Percentiles rank a stretch among this genome's conserved stretches.
Evolutionary conservation across 2,113 vertebrate genomes (phyloP).

Genomic region (Trematomus loennbergii): DNA sequence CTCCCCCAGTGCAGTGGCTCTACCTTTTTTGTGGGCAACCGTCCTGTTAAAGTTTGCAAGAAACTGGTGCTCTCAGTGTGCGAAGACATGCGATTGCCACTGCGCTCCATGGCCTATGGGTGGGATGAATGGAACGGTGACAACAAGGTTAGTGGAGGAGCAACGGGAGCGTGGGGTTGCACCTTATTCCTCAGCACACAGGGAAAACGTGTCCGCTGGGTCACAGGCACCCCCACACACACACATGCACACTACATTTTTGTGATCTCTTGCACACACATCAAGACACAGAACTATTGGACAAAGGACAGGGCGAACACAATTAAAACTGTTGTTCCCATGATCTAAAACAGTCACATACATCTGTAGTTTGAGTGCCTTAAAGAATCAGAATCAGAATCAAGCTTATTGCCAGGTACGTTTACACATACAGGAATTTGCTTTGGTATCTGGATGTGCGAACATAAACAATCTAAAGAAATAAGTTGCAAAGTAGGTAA

Average conservation of each 20-base stretch:
- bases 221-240: slow-evolving; percentile 24
- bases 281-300: slow-evolving; percentile 55
- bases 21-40: slow-evolving; percentile 99
- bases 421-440: too few species aligned
- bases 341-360: slow-evolving; percentile 41
- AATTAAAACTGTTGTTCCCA: slow-evolving; percentile 18
- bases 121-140: slow-evolving; percentile 98
- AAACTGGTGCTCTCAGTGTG: slow-evolving; percentile 99
- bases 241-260: slow-evolving; percentile 3
- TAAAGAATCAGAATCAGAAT: neutral
- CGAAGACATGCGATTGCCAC: slow-evolving; percentile 99
- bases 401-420: too few species aligned
- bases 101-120: slow-evolving; percentile 98
- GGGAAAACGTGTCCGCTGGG: slow-evolving; percentile 62
- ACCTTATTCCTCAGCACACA: slow-evolving; percentile 65
- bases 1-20: slow-evolving; percentile 83
- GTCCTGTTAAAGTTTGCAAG: slow-evolving; percentile 99
- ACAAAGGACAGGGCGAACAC: slow-evolving; percentile 55
- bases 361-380: slow-evolving; percentile 6
- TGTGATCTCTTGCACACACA: slow-evolving; percentile 56
- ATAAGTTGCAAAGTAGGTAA: too few species aligned
- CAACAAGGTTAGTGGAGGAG: slow-evolving; percentile 92
- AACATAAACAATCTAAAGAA: too few species aligned
- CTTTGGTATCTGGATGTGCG: too few species aligned
- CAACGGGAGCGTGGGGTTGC: slow-evolving; percentile 73